phyloP scores from a whole-genome alignment of 1,140 invertebrate species.

The Spodoptera litura region DNA sequence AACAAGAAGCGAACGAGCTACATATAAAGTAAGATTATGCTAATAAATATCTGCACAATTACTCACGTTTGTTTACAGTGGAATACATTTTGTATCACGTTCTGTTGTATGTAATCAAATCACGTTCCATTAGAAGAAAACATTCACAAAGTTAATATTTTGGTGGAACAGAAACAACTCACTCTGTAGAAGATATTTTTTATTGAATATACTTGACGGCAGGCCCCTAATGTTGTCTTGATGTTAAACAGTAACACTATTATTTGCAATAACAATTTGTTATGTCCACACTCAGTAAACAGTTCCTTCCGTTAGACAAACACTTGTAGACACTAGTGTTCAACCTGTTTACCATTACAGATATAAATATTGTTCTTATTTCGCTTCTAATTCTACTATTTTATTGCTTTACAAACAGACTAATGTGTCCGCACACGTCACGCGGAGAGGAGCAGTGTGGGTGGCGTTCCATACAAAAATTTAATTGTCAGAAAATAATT shows the following conservation, averaged over 20 bases:
- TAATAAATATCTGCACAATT: constrained; percentile 51
- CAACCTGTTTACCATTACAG: constrained; percentile 10
- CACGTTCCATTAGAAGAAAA: constrained; percentile 50
- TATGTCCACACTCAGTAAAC: constrained; percentile 31
- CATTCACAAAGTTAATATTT: constrained; percentile 43
- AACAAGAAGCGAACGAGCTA: constrained; percentile 44
- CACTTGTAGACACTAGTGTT: constrained; percentile 24
- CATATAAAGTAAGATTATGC: constrained; percentile 51
- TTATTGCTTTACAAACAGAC: constrained; percentile 33
- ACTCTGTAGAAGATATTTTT: constrained; percentile 12
- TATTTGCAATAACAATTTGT: constrained; percentile 42
- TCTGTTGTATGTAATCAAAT: constrained; percentile 47
- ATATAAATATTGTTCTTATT: constrained; percentile 23
- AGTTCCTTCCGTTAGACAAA: constrained; percentile 38
- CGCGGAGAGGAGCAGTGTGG: constrained; percentile 35
- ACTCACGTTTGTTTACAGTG: constrained; percentile 55
- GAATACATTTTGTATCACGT: constrained; percentile 51
- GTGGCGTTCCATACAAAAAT: constrained; percentile 47
- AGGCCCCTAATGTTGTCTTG: not conserved
- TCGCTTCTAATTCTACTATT: constrained; percentile 39
- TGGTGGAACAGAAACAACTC: constrained; percentile 34
- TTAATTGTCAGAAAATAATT: constrained; percentile 58
- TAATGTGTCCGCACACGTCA: constrained; percentile 12
- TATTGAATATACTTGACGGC: constrained; percentile 38
- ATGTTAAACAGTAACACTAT: constrained; percentile 12